Evolutionary conservation across 2,797 vertebrate species (phyloP).

Genomic region (Dicrostonyx torquatus): DNA sequence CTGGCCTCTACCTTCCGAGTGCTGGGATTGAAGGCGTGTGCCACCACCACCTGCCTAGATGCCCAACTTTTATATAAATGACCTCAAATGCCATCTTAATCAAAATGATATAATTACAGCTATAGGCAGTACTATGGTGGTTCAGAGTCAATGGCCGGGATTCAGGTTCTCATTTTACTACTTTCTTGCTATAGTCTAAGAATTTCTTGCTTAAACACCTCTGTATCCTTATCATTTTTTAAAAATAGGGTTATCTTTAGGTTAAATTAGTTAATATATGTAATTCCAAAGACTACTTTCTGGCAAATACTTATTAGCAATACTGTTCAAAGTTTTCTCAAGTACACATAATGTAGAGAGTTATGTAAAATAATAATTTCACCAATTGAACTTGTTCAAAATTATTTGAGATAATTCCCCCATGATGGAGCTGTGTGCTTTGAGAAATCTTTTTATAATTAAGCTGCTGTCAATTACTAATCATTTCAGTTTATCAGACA

Average conservation of each 20-base stretch:
- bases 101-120: neutral
- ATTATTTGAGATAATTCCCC: neutral
- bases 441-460: conserved; percentile 29
- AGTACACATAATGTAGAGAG: neutral
- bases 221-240: neutral
- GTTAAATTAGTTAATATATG: conserved; percentile 12
- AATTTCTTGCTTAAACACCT: neutral
- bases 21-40: no score
- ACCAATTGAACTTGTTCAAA: neutral
- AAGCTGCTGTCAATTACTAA: neutral
- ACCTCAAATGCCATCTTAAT: neutral
- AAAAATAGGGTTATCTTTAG: neutral
- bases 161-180: neutral
- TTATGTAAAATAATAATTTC: conserved; percentile 16
- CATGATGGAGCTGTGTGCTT: neutral
- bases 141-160: neutral
- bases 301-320: neutral
- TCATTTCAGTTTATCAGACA: conserved; percentile 29
- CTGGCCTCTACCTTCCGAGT: no score
- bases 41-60: neutral
- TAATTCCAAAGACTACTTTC: neutral
- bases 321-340: neutral
- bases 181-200: neutral
- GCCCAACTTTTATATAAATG: neutral
- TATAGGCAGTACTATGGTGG: neutral